These are phyloP conservation scores for Oligia latruncula DNA, from an alignment of 2,888 invertebrate genomes.

Conservation along the genomic window DNA sequence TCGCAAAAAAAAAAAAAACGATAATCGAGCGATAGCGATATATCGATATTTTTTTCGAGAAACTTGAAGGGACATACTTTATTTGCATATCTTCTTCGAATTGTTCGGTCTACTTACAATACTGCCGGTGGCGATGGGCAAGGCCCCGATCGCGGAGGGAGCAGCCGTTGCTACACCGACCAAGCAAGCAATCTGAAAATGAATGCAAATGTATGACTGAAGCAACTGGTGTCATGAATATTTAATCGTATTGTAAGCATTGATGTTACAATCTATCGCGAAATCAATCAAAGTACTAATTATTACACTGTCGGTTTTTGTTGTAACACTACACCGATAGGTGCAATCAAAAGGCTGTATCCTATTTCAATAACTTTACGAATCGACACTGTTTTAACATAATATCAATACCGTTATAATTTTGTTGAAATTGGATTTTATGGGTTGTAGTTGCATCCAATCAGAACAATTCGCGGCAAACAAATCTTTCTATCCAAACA, in stretches of 20 bases:
- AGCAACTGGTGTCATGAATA: conserved; percentile 53
- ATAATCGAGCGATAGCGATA: no score
- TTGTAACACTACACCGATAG: not conserved
- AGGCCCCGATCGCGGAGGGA: conserved; percentile 67
- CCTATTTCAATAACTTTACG: not conserved
- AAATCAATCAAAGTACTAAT: conserved; percentile 10
- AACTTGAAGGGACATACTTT: not conserved
- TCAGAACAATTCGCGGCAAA: not conserved
- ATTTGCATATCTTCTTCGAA: not conserved
- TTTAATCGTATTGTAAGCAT: conserved; percentile 18
- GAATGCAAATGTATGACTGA: conserved; percentile 44
- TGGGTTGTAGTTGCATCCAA: not conserved
- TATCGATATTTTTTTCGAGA: not conserved
- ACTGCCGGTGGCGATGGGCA: conserved; percentile 67
- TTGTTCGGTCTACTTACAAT: conserved; percentile 74
- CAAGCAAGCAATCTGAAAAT: conserved; percentile 79
- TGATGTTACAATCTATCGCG: conserved; percentile 27
- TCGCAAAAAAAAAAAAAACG: not conserved
- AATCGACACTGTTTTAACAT: not conserved
- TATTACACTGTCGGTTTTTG: not conserved
- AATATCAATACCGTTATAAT: not conserved
- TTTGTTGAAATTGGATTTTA: not conserved
- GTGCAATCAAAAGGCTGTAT: not conserved
- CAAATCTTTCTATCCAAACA: not conserved
- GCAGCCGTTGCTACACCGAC: conserved; percentile 79